These are phyloP conservation scores for Drosophila diplacantha DNA, from an alignment of 2,888 invertebrate genomes.

Conservation along the genomic window DNA sequence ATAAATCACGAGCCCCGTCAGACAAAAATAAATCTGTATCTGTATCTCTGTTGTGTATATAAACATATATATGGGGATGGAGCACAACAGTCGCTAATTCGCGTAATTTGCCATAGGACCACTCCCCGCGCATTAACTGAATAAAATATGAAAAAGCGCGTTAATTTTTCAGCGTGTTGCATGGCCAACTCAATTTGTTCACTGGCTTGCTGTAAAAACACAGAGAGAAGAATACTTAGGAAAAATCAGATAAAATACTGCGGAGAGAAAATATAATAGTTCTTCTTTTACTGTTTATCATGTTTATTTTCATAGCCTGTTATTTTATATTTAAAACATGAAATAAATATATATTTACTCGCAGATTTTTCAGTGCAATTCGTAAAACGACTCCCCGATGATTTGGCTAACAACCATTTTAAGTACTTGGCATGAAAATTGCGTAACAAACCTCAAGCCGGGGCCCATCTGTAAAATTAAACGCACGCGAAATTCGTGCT, in stretches of 20 bases:
- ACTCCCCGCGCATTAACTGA: constrained; percentile 38
- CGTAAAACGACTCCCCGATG: constrained; percentile 42
- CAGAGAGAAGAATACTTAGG: neutral
- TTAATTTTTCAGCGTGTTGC: constrained; percentile 60
- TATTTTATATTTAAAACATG: too few species aligned
- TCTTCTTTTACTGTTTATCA: too few species aligned
- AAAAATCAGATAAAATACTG: neutral
- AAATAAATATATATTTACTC: too few species aligned
- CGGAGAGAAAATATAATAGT: neutral
- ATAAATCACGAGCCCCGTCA: constrained; percentile 20
- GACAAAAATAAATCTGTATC: constrained; percentile 14
- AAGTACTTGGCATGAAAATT: constrained; percentile 65
- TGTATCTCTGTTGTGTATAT: constrained; percentile 5
- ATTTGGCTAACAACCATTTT: constrained; percentile 50
- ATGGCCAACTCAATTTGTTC: constrained; percentile 46
- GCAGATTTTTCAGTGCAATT: constrained; percentile 1
- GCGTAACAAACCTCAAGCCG: constrained; percentile 47
- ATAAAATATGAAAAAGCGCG: constrained; percentile 59
- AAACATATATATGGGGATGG: constrained; percentile 1
- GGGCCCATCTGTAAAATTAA: constrained; percentile 51
- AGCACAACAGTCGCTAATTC: constrained; percentile 38
- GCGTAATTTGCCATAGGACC: constrained; percentile 39
- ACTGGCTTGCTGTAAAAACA: constrained; percentile 26
- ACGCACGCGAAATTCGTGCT: constrained; percentile 61
- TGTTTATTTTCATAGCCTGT: too few species aligned